Conservation (phyloP, 2,888 invertebrate species). For the Eupithecia tripunctaria region DNA sequence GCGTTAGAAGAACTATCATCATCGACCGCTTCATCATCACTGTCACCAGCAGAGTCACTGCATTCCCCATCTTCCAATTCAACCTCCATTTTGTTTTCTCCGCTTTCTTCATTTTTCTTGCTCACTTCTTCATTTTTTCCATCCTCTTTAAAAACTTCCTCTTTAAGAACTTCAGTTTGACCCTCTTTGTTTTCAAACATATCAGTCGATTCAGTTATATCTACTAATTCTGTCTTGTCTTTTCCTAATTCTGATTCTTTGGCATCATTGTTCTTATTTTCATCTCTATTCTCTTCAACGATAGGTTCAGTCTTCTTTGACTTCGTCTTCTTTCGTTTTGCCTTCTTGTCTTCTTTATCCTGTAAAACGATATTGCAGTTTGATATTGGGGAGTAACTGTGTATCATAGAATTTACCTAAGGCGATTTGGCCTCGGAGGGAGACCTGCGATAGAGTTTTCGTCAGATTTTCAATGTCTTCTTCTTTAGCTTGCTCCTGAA, state of each 20-base stretch:
- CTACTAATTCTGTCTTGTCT: neutral
- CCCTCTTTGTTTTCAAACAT: conserved; percentile 33
- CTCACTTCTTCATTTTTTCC: conserved; percentile 19
- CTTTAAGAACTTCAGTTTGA: neutral
- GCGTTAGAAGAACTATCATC: conserved; percentile 58
- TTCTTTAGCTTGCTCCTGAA: conserved; percentile 70
- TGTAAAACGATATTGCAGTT: conserved; percentile 77
- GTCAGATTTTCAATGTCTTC: conserved; percentile 77
- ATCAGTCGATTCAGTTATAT: conserved; percentile 7
- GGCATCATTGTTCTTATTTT: neutral
- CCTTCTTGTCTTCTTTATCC: conserved; percentile 66
- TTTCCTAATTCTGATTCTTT: conserved; percentile 5
- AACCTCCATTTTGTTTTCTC: conserved; percentile 22
- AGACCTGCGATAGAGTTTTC: conserved; percentile 80
- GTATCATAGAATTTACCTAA: conserved; percentile 80
- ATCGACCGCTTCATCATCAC: conserved; percentile 51
- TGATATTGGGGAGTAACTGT: conserved; percentile 71
- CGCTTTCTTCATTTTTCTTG: conserved; percentile 16
- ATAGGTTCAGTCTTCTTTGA: conserved; percentile 40
- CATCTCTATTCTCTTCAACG: conserved; percentile 31
- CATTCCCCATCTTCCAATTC: conserved; percentile 87
- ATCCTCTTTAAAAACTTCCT: neutral
- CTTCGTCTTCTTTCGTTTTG: conserved; percentile 60
- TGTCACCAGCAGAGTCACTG: conserved; percentile 77
- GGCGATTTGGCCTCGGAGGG: conserved; percentile 75